A percentile compares a stretch with the other conserved stretches of the same genome.
Conservation (phyloP, 2,113 vertebrate species). For the Sminthopsis crassicaudata region DNA sequence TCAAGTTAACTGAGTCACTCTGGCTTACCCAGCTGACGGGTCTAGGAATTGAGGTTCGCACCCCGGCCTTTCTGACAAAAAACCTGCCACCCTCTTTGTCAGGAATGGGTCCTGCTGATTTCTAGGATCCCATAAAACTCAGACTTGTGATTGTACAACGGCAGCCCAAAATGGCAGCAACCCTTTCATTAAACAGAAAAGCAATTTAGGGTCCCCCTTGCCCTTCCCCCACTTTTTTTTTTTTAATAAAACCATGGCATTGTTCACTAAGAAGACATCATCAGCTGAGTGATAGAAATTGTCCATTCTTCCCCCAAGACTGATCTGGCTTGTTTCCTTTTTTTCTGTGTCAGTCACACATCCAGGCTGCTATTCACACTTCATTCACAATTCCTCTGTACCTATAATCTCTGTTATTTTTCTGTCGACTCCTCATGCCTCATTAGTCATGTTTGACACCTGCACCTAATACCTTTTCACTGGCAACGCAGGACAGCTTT, state of each 20-base stretch:
- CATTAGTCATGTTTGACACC: constrained; percentile 87
- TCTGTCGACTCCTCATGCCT: constrained; percentile 84
- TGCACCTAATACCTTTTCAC: constrained; percentile 82
- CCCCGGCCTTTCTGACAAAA: background rate
- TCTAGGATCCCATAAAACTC: background rate
- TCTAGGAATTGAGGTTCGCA: background rate
- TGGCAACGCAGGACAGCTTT: constrained; percentile 77
- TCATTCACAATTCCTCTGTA: constrained; percentile 80
- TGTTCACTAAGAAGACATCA: constrained; percentile 71
- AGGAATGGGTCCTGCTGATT: background rate
- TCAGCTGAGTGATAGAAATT: constrained; percentile 77
- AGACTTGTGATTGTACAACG: background rate
- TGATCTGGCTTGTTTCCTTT: constrained; percentile 74
- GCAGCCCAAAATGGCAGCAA: constrained; percentile 33
- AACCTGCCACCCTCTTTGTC: background rate
- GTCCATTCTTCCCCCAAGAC: constrained; percentile 73
- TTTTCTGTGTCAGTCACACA: constrained; percentile 81
- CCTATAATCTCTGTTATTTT: constrained; percentile 85
- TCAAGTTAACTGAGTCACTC: background rate
- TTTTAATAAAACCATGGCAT: background rate
- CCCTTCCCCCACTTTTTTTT: background rate
- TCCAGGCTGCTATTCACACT: constrained; percentile 82
- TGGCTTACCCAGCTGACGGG: background rate
- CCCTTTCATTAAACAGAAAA: constrained; percentile 51
- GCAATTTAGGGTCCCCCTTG: constrained; percentile 43